Evolutionary conservation across 2,797 vertebrate genomes (phyloP).

Genomic region (Emydoidea blandingii): DNA sequence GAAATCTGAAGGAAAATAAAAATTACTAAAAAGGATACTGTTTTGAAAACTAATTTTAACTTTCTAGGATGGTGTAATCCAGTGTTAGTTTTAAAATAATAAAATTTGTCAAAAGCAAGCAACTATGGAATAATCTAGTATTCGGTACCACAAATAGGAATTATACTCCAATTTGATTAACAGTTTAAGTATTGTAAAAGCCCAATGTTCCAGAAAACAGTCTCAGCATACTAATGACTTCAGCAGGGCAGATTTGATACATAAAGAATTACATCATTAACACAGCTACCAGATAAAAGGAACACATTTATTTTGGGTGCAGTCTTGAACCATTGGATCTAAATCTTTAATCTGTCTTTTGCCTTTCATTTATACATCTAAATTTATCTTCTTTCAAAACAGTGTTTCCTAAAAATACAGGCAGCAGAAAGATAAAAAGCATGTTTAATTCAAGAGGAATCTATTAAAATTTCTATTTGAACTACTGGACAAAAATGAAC

Average conservation of each 20-base stretch:
- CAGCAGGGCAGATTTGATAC: neutral
- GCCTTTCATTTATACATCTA: neutral
- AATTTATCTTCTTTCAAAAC: constrained; percentile 25
- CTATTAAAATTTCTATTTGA: constrained; percentile 15
- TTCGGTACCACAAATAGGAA: neutral
- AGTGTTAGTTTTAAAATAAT: neutral
- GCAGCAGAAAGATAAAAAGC: neutral
- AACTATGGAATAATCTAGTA: neutral
- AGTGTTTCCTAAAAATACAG: constrained; percentile 11
- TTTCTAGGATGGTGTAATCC: neutral
- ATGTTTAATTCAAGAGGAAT: constrained; percentile 30
- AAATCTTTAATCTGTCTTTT: constrained; percentile 24
- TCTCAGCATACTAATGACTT: neutral
- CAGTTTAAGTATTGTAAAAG: neutral
- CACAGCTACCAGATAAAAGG: constrained; percentile 6
- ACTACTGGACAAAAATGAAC: constrained; percentile 27
- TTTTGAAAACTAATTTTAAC: neutral
- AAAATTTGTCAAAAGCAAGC: neutral
- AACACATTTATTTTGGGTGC: neutral
- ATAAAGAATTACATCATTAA: constrained; percentile 3
- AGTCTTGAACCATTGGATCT: neutral
- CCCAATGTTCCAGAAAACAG: neutral
- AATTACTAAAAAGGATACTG: neutral
- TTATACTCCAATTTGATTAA: neutral
- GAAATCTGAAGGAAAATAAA: neutral